Conservation (phyloP, 2,797 vertebrate species). For the Telmatherina bonti region DNA sequence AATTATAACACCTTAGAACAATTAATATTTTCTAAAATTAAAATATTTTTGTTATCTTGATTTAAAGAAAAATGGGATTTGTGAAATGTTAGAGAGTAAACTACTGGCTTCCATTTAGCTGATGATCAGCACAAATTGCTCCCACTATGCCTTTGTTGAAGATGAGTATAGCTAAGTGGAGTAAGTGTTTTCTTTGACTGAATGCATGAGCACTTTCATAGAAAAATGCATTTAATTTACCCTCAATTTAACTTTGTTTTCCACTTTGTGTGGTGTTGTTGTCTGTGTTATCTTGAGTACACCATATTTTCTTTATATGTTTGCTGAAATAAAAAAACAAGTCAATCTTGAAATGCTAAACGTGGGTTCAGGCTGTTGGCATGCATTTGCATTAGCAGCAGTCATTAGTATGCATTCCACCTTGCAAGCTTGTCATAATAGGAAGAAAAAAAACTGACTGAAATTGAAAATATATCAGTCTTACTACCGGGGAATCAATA, state of each 20-base stretch:
- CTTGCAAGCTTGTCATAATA: conserved; percentile 32
- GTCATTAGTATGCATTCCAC: conserved; percentile 60
- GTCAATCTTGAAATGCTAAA: conserved; percentile 39
- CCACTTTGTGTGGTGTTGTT: neutral
- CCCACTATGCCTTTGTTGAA: neutral
- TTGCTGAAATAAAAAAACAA: conserved; percentile 35
- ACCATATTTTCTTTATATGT: conserved; percentile 8
- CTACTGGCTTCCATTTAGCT: neutral
- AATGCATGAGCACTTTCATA: neutral
- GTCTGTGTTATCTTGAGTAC: conserved; percentile 23
- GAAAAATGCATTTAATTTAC: too few species aligned
- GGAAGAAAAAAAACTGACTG: conserved; percentile 24
- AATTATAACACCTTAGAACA: too few species aligned
- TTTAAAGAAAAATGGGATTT: too few species aligned
- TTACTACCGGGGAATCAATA: conserved; percentile 33
- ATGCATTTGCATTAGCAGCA: conserved; percentile 53
- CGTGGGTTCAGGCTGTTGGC: conserved; percentile 42
- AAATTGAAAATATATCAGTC: conserved; percentile 41
- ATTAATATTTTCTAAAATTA: too few species aligned
- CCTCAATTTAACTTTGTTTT: neutral
- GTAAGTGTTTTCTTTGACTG: neutral
- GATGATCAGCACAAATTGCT: neutral
- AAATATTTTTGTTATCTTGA: too few species aligned
- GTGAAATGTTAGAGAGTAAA: conserved; percentile 1
- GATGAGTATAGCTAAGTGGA: neutral